Conservation (phyloP, 92 coral and sea anemone genomes). For the Umimayanthus chanpuru region DNA sequence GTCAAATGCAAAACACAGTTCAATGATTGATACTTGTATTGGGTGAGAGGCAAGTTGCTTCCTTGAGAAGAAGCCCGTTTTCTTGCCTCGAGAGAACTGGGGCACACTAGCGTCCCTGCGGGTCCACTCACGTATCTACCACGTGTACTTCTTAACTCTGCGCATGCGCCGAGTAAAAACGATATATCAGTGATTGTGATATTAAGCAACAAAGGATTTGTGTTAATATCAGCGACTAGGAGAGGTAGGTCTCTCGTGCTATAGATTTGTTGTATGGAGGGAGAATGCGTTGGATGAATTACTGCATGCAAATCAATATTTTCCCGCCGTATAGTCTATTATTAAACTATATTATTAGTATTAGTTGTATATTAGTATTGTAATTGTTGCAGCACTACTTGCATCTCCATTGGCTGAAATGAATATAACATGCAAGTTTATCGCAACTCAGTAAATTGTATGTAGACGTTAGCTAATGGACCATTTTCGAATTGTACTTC, state of each 20-base stretch:
- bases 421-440: not conserved
- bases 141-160: constrained; percentile 44
- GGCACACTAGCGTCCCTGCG: not conserved
- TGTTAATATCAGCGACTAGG: not conserved
- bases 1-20: constrained; percentile 5
- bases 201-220: not conserved
- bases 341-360: constrained; percentile 24
- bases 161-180: constrained; percentile 40
- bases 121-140: constrained; percentile 23
- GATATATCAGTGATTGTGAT: not conserved
- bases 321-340: constrained; percentile 12
- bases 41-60: not conserved
- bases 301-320: constrained; percentile 8
- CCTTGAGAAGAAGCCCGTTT: constrained; percentile 16
- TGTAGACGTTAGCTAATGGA: too few species aligned
- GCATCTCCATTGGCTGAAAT: constrained; percentile 3
- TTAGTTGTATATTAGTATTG: constrained; percentile 3
- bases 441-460: not conserved
- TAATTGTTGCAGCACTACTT: not conserved
- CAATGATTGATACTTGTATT: not conserved
- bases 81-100: not conserved
- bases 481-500: too few species aligned
- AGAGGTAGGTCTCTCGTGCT: not conserved
- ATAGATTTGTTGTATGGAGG: not conserved
- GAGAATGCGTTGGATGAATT: constrained; percentile 9